Base-by-base conservation (phyloP, 1,140 invertebrate genomes). In the Lineus longissimus region DNA sequence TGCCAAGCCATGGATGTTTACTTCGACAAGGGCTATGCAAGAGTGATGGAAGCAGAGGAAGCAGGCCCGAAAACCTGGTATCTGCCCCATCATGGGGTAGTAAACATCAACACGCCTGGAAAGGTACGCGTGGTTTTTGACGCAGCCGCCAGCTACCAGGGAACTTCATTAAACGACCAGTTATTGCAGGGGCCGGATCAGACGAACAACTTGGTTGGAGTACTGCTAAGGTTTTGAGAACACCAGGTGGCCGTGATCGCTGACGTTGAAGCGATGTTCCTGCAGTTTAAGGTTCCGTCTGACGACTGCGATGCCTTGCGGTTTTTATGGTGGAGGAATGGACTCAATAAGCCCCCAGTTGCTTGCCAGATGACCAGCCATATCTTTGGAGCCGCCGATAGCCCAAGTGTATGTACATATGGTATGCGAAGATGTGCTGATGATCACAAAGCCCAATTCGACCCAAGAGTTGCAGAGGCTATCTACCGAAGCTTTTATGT, bases 131-230 rank as follows among this genome's bases (percentile, higher is more conserved):
- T 70, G 19, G 70, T 72, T 23, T 72, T 68, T 60, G 70, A 72
- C 40, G 68, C 59, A 51, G 41, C 51, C 23, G 63, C 63, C 25
- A 64, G 51, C 30, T 68, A 57, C 41, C 9, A 63, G 25, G 71
- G 71, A 27, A 63, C 54, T 19, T 76, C 71, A 2, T 55, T 78
- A 1, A 77, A 78, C 57, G 47, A 70, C 9, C 19, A 54, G 11
- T 40, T 77, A 13, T 45, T 70, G 0, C 27, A 63, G 7, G 75
- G 76, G 13, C 80, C 83, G 9, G 75, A 75, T 61, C 56, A 84
- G 0, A 80, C 82, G 65, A 74, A 58, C 54, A 55, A 22, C 36
- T 51, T 75, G 15, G 43, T 72, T 22, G 71, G 64, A 27, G 66
- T 73, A 13, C 64, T 74, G 19, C 33, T 67, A 0, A 55, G 63